Base-by-base conservation (phyloP, 2,888 invertebrate genomes). In the Ornithoptera alexandrae region DNA sequence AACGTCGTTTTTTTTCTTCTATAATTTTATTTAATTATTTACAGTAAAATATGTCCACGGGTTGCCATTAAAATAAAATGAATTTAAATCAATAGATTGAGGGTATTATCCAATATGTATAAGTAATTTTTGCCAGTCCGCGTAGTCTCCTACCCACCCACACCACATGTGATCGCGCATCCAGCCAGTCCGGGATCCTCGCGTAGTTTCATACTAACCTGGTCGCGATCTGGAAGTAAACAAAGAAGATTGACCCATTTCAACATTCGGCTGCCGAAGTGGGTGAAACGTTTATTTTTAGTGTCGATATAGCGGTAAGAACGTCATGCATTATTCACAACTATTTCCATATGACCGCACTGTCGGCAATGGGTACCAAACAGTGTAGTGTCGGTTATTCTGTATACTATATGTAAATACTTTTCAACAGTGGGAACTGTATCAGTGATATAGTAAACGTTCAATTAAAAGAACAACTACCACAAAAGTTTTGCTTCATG, bases 221-320 rank as follows among this genome's bases (percentile, higher is more conserved):
- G 53, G 60, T 64, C 12, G 2, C 53, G 60, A 22, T n/a, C 20
- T 36, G n/a, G 56, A 17, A 18, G 42, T 56, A 65, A 59, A 69
- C 69, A 69, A 69, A 69, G 64, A 62, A 66, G 68, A 63, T 63
- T 68, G 64, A 70, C 66, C 68, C 62, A 63, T 68, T 65, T 62
- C 74, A 74, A 74, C 74, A 74, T 74, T 74, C 72, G 68, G 74
- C 70, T 73, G n/a, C 65, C 57, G 71, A 56, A 67, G 64, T 53
- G 72, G 65, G 53, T 68, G 73, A 58, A 72, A 70, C 70, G 66
- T 63, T 24, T 69, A 69, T 69, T 64, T 69, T 65, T 61, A 69
- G 60, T 61, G 69, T 3, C 7, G 39, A 61, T 42, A 60, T 50
- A 61, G 59, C 65, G 69, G 69, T 69, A 69, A 69, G 69, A n/a